Evolutionary conservation across 2,113 vertebrate genomes (phyloP).

Genomic region (Suncus etruscus): DNA sequence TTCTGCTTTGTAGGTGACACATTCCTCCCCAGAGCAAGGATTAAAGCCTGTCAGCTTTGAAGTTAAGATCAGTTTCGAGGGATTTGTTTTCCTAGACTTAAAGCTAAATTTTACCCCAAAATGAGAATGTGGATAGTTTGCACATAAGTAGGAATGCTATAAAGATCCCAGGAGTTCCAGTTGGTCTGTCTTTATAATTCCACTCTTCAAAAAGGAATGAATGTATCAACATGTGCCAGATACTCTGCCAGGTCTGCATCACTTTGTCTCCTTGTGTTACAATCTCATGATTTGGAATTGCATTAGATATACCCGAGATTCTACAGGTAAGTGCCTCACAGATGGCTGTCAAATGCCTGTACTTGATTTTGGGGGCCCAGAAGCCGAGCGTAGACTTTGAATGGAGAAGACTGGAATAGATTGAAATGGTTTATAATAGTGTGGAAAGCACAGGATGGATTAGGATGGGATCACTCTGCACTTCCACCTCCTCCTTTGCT

Average conservation of each 20-base stretch:
- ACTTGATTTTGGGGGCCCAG: neutral
- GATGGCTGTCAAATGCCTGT: neutral
- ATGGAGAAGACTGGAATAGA: neutral
- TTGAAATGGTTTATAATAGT: neutral
- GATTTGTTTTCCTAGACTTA: neutral
- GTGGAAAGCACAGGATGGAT: neutral
- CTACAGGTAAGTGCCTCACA: neutral
- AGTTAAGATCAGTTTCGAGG: neutral
- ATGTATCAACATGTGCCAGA: neutral
- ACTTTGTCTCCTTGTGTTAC: slow-evolving; percentile 17
- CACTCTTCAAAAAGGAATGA: neutral
- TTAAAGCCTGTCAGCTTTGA: neutral
- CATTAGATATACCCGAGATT: slow-evolving; percentile 2
- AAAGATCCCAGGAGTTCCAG: neutral
- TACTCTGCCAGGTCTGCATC: neutral
- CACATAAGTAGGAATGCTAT: neutral
- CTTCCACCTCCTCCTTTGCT: neutral
- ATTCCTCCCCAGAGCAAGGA: neutral
- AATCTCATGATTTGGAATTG: neutral
- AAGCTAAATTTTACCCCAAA: slow-evolving; percentile 9
- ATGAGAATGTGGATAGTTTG: slow-evolving; percentile 23
- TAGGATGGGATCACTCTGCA: neutral
- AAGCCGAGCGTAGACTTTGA: neutral
- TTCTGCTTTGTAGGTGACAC: neutral
- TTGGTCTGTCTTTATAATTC: neutral